A percentile compares a stretch with the other conserved stretches of the same genome.
Conservation (phyloP, 2,888 invertebrate species). For the Cryptophagus acutangulus region DNA sequence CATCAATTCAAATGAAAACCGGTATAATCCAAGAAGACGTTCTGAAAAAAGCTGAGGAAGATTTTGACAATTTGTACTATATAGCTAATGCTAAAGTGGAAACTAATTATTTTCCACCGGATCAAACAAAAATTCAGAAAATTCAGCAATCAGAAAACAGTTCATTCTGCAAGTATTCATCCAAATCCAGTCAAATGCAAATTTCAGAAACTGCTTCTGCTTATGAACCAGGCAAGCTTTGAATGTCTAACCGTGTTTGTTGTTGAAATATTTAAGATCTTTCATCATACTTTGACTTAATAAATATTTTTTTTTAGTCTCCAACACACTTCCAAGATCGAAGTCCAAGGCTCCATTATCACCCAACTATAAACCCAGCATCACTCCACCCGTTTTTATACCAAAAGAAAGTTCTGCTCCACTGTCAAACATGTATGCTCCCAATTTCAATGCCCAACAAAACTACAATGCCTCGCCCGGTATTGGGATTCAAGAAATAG, state of each 20-base stretch:
- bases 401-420: conserved; percentile 38
- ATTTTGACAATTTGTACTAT: conserved; percentile 43
- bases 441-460: conserved; percentile 27
- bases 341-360: conserved; percentile 33
- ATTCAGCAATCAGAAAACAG: conserved; percentile 40
- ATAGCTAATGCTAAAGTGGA: conserved; percentile 43
- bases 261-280: neutral
- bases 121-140: conserved; percentile 26
- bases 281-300: neutral
- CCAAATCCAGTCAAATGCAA: conserved; percentile 23
- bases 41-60: conserved; percentile 37
- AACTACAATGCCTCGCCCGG: conserved; percentile 16
- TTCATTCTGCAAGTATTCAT: conserved; percentile 42
- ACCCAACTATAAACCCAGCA: conserved; percentile 38
- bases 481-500: conserved; percentile 13
- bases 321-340: conserved; percentile 36
- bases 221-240: conserved; percentile 29
- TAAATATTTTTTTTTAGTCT: conserved; percentile 25
- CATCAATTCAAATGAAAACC: neutral
- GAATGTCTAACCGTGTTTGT: neutral
- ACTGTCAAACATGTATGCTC: conserved; percentile 26
- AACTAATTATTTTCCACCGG: conserved; percentile 36
- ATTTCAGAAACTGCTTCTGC: conserved; percentile 12
- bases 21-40: conserved; percentile 23
- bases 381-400: conserved; percentile 37